Base-by-base conservation (phyloP, 2,888 invertebrate species). In the Monochamus alternatus region DNA sequence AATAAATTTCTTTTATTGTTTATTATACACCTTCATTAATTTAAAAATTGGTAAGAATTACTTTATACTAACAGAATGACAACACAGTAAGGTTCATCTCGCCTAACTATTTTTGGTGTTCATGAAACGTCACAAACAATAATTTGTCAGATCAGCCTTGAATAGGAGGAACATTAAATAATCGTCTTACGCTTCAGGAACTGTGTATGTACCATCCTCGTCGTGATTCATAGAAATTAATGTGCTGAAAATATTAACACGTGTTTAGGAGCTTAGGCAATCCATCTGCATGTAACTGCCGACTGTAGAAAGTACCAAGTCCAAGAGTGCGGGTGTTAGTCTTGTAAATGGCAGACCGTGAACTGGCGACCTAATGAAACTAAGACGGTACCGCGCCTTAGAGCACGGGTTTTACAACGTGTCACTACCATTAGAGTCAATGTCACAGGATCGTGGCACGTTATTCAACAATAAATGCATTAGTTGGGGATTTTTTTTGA, bases 341-440 rank as follows among this genome's bases (percentile, higher is more conserved):
- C 66, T 71, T 60, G 52, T 60, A 65, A 75, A 71, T 70, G 71
- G 51, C 71, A 66, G 71, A 73, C 73, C 75, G 38, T 75, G 75
- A 75, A 73, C 75, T 69, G 73, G 60, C 73, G 69, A 69, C 73
- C 75, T 75, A 64, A 58, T 67, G 47, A 59, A 62, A 66, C 38
- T 67, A 65, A 70, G 62, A 62, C 59, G 47, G n/a, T 52, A 69
- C 73, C 75, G 75, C 73, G 63, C 73, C 73, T 72, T 55, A 10
- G 43, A 75, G 14, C 75, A 75, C 75, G 73, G 51, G 69, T 69
- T 67, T 65, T 64, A 64, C 68, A 75, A 75, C 75, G 75, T 75
- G 75, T 58, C 52, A 71, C n/a, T 22, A 58, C 59, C 22, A 58
- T 55, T 64, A 12, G 60, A 51, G 63, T 58, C 69, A 74, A 74